Conservation (phyloP, 2,113 vertebrate genomes). For the Sceloporus tristichus region DNA sequence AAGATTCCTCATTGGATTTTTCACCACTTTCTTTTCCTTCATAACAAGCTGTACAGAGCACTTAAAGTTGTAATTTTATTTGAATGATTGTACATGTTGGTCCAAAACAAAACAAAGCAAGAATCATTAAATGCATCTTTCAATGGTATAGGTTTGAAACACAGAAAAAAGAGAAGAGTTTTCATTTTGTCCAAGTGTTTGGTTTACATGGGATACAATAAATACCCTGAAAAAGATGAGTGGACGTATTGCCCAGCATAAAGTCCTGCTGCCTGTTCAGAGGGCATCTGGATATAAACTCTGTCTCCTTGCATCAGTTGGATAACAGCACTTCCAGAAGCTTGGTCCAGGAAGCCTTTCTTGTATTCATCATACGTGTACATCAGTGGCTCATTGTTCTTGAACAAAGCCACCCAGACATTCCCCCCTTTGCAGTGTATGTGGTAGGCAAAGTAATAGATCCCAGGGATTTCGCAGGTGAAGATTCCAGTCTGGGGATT, state of each 20-base stretch:
- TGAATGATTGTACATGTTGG: conserved; percentile 73
- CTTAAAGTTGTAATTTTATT: conserved; percentile 63
- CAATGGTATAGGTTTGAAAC: conserved; percentile 74
- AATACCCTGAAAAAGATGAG: conserved; percentile 96
- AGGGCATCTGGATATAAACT: conserved; percentile 94
- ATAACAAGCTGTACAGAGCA: conserved; percentile 73
- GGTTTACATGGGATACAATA: conserved; percentile 94
- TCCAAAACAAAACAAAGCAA: conserved; percentile 54
- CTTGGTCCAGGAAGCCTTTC: conserved; percentile 96
- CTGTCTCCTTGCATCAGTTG: conserved; percentile 88
- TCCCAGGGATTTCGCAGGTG: conserved; percentile 92
- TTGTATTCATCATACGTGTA: conserved; percentile 98
- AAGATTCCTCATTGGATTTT: conserved; percentile 68
- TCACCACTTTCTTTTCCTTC: conserved; percentile 51
- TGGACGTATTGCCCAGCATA: conserved; percentile 96
- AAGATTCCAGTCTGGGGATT: conserved; percentile 94
- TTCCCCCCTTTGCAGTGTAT: conserved; percentile 96
- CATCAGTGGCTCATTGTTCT: conserved; percentile 96
- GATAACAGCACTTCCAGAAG: conserved; percentile 94
- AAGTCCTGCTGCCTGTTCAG: conserved; percentile 95
- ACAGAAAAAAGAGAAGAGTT: conserved; percentile 54
- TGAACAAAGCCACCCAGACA: conserved; percentile 96
- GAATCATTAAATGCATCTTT: conserved; percentile 77
- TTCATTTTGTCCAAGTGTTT: conserved; percentile 43
- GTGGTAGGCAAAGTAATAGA: conserved; percentile 98